A percentile compares a stretch with the other conserved stretches of the same genome.
These are phyloP conservation scores for Argynnis bischoffii DNA, from an alignment of 2,888 invertebrate genomes.

Conservation along the genomic window DNA sequence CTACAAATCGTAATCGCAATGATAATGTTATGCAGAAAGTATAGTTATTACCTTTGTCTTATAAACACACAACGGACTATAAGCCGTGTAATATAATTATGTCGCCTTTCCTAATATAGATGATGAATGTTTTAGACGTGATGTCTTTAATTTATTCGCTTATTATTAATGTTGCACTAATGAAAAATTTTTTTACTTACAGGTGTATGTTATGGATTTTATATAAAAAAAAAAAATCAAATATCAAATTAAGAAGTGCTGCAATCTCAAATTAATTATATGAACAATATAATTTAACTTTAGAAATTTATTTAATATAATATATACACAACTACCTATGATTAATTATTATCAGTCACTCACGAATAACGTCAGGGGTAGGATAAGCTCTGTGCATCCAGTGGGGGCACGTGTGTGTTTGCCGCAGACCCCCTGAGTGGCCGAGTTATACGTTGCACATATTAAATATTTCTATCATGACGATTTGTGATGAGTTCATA, in stretches of 20 bases:
- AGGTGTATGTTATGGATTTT: too few species aligned
- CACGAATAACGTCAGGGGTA: slow-evolving; percentile 24
- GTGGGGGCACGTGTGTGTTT: slow-evolving; percentile 60
- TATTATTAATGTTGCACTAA: not conserved
- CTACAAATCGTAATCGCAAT: slow-evolving; percentile 25
- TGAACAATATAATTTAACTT: too few species aligned
- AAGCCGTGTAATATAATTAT: slow-evolving; percentile 42
- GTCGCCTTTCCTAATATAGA: slow-evolving; percentile 54
- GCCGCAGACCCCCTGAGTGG: slow-evolving; percentile 57
- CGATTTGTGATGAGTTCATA: too few species aligned
- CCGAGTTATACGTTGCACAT: slow-evolving; percentile 5
- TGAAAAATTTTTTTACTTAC: too few species aligned
- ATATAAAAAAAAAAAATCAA: too few species aligned
- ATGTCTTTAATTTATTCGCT: slow-evolving; percentile 4
- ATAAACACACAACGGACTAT: slow-evolving; percentile 36
- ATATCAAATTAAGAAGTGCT: too few species aligned
- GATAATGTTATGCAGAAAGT: slow-evolving; percentile 31
- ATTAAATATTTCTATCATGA: slow-evolving; percentile 13
- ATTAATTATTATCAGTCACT: not conserved
- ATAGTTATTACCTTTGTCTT: slow-evolving; percentile 30
- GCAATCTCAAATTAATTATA: too few species aligned
- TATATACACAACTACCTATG: too few species aligned
- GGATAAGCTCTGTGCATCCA: slow-evolving; percentile 57
- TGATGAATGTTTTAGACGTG: slow-evolving; percentile 54
- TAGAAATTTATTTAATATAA: too few species aligned